Conservation (phyloP, 2,113 vertebrate genomes). For the Callipepla californica region DNA sequence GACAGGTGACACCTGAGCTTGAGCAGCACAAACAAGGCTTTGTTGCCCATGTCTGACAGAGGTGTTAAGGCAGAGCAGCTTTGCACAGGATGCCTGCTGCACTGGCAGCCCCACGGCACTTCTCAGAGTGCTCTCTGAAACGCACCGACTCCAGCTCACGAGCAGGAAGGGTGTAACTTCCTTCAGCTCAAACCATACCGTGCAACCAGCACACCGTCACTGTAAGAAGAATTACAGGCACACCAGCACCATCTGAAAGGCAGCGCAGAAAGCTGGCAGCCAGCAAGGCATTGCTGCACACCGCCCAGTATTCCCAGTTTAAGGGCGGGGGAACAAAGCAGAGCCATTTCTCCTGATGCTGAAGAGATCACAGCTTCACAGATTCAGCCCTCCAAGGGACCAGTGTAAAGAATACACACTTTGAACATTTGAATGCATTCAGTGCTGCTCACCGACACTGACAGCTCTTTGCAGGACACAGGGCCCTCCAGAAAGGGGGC, state of each 20-base stretch:
- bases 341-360: neutral
- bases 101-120: neutral
- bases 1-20: neutral
- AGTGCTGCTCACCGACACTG: neutral
- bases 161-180: neutral
- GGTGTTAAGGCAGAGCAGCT: neutral
- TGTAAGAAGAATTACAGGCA: neutral
- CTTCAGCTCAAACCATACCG: neutral
- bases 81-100: neutral
- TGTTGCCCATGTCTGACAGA: neutral
- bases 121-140: neutral
- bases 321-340: neutral
- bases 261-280: neutral
- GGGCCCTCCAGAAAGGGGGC: neutral
- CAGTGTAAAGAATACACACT: neutral
- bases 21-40: neutral
- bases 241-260: neutral
- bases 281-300: neutral
- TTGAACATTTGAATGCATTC: neutral
- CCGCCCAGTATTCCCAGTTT: neutral
- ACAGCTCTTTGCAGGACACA: neutral
- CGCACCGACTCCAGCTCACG: fast-evolving
- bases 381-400: neutral
- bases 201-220: neutral
- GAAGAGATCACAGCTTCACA: neutral